Evolutionary conservation across 2,888 invertebrate species (phyloP), one percentile per base, ranked within the genome.

Genomic region (Dendrolimus pini): DNA sequence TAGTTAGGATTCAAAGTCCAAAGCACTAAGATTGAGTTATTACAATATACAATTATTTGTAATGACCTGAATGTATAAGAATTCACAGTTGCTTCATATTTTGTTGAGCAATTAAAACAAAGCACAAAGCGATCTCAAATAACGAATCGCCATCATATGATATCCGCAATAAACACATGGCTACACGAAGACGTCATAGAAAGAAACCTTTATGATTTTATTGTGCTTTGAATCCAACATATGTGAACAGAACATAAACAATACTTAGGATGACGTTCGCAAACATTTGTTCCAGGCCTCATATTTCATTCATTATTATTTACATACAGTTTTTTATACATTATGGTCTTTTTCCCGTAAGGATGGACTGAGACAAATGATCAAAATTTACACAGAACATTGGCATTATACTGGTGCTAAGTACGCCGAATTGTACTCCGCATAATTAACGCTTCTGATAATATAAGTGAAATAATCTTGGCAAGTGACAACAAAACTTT

Each of bases 131-230:
- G 9, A 10, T 12, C 47, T 47, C 47, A 12, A 47, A 47, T 47
- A 47, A 47, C 47, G 47, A 47, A 47, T 47, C 47, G 12, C 12
- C 0, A 12, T 12, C 55, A 64, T 62, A 65, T 62, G 66, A 72
- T 67, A 74, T 80, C 76, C 74, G 73, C 68, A 69, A 66, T 64
- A 62, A 71, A 70, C 72, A 71, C 62, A 63, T 72, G 70, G 9
- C 3, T 47, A 10, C 47, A 47, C 65, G 66, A 68, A 70, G 72
- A 74, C 77, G 73, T 74, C 78, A 75, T 68, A 62, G 57, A 66
- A 61, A 55, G 60, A 62, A 56, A 58, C 61, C 41, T 58, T 65
- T 67, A 69, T 71, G 60, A 65, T 75, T 74, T 78, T 78, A 74
- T 78, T 79, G 69, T 67, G 55, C 64, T 64, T 65, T 57, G 57